These are phyloP conservation scores for Anticlea derivata DNA, from an alignment of 2,888 invertebrate species.

Conservation along the genomic window DNA sequence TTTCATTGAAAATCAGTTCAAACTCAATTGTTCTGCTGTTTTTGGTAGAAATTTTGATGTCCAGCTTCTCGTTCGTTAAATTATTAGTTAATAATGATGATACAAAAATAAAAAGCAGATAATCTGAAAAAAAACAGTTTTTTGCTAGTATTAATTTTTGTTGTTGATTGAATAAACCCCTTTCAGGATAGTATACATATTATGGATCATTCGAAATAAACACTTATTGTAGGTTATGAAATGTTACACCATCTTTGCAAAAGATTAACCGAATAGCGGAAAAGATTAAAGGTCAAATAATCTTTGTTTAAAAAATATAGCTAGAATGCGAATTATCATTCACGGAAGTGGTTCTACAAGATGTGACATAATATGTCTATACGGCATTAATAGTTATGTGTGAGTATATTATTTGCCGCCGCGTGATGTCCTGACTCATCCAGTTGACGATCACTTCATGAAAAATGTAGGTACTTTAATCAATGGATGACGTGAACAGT, in stretches of 20 bases:
- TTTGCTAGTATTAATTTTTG: too few relatives aligned
- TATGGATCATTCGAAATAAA: too few relatives aligned
- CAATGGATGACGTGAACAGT: slow-evolving; percentile 43
- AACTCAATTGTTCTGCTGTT: too few relatives aligned
- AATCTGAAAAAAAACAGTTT: too few relatives aligned
- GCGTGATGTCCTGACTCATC: slow-evolving; percentile 52
- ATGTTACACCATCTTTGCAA: slow-evolving; percentile 45
- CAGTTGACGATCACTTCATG: slow-evolving; percentile 49
- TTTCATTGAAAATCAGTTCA: too few relatives aligned
- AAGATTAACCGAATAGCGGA: slow-evolving; percentile 58
- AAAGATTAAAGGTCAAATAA: slow-evolving; percentile 58
- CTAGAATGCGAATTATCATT: slow-evolving; percentile 44
- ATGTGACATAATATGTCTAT: slow-evolving; percentile 21
- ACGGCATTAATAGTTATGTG: slow-evolving; percentile 24
- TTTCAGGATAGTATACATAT: too few relatives aligned
- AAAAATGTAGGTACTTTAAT: slow-evolving; percentile 16
- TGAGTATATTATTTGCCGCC: slow-evolving; percentile 35
- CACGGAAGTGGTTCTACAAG: slow-evolving; percentile 41
- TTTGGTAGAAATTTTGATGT: too few relatives aligned
- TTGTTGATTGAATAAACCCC: too few relatives aligned
- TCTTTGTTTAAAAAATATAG: slow-evolving; percentile 40
- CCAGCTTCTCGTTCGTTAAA: too few relatives aligned
- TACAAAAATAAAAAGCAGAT: too few relatives aligned
- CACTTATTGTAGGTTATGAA: slow-evolving; percentile 2
- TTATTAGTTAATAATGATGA: too few relatives aligned